A percentile compares a stretch with the other conserved stretches of the same genome.
These are phyloP conservation scores for Takifugu bimaculatus DNA, from an alignment of 2,113 vertebrate species.

Conservation along the genomic window DNA sequence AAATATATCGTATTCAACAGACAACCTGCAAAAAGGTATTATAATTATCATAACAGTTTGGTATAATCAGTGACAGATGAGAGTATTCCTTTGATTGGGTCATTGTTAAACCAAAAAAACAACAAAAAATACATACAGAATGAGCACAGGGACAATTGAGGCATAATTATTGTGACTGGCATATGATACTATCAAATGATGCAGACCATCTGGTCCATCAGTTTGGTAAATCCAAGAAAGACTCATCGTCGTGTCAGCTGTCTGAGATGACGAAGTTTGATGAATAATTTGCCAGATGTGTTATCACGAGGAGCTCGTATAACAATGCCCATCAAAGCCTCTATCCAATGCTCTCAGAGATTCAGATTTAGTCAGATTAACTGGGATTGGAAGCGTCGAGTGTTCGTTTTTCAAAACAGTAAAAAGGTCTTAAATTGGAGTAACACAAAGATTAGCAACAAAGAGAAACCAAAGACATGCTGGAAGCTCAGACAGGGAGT, in stretches of 20 bases:
- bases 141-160: slow-evolving; percentile 32
- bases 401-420: slow-evolving; percentile 12
- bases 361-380: slow-evolving; percentile 9
- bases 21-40: slow-evolving; percentile 33
- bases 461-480: slow-evolving; percentile 68
- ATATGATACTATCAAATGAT: slow-evolving; percentile 47
- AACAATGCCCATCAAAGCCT: slow-evolving; percentile 12
- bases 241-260: slow-evolving; percentile 25
- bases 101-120: slow-evolving; percentile 32
- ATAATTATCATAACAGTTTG: slow-evolving; percentile 32
- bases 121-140: slow-evolving; percentile 3
- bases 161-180: slow-evolving; percentile 39
- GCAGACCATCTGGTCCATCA: slow-evolving; percentile 34
- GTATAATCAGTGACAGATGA: slow-evolving; percentile 55
- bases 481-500: slow-evolving; percentile 70
- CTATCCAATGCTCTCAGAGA: background rate
- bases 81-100: slow-evolving; percentile 29
- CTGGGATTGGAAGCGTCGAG: slow-evolving; percentile 27
- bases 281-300: slow-evolving; percentile 50
- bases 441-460: slow-evolving; percentile 53
- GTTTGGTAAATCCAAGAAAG: slow-evolving; percentile 30
- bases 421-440: slow-evolving; percentile 46
- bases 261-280: slow-evolving; percentile 24
- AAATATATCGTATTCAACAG: background rate
- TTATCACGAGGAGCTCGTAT: slow-evolving; percentile 13